These are phyloP conservation scores for Clarias batrachus DNA, from an alignment of 2,113 vertebrate species.

Conservation along the genomic window DNA sequence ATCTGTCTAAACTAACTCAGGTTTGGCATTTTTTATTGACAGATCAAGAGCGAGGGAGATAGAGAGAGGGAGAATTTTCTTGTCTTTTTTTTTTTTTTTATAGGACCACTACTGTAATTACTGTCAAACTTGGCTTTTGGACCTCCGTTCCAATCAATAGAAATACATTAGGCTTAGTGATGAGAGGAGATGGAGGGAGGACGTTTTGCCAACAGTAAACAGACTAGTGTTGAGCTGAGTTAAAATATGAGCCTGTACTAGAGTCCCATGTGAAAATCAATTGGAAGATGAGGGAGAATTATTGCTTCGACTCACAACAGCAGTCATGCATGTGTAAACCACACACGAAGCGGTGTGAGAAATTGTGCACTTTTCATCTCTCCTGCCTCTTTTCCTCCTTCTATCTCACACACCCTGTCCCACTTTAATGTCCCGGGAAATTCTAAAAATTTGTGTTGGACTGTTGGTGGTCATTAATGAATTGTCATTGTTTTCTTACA, in stretches of 20 bases:
- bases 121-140: slow-evolving; percentile 40
- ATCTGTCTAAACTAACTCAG: slow-evolving; percentile 61
- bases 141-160: slow-evolving; percentile 50
- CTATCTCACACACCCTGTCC: neutral
- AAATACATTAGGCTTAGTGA: slow-evolving; percentile 43
- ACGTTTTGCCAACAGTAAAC: slow-evolving; percentile 47
- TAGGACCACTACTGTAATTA: slow-evolving; percentile 32
- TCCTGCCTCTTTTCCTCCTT: neutral
- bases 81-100: slow-evolving; percentile 12
- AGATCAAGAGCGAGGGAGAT: slow-evolving; percentile 34
- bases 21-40: slow-evolving; percentile 52
- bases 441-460: neutral
- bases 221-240: slow-evolving; percentile 34
- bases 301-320: slow-evolving; percentile 39
- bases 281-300: slow-evolving; percentile 51
- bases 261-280: slow-evolving; percentile 45
- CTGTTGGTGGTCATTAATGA: neutral
- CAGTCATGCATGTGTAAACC: slow-evolving; percentile 36
- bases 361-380: slow-evolving; percentile 39
- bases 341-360: slow-evolving; percentile 35
- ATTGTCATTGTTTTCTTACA: neutral
- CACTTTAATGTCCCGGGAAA: neutral
- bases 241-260: slow-evolving; percentile 45
- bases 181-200: slow-evolving; percentile 38
- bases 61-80: slow-evolving; percentile 21